Evolutionary conservation across 2,888 invertebrate species (phyloP), one percentile per base, ranked within the genome.

Genomic region (Conistra vaccinii): DNA sequence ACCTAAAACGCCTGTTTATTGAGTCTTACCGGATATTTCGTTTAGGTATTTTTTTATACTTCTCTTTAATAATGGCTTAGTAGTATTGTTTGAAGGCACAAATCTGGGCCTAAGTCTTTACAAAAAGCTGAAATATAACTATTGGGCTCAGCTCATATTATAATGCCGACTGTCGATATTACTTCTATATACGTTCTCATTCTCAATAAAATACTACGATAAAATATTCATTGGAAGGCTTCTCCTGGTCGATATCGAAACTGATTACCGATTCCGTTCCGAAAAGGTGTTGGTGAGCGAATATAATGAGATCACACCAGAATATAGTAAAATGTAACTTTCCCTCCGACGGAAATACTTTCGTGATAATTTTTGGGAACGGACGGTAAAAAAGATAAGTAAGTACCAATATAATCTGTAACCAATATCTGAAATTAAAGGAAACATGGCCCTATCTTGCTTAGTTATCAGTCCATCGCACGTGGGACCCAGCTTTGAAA

Each of bases 1-100:
- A 89, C 89, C 83, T 85, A 76, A 88, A 89, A 88, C 86, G 87
- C 86, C 88, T 85, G 85, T 90, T 88, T 89, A 89, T 90, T 87
- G 86, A 80, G 84, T 76, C 74, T 73, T 74, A 74, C 72, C 60
- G 73, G 85, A 68, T 80, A 79, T 84, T 76, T 75, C 61, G 69
- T 61, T 73, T 69, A 66, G 76, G 29, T 68, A 57, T 73, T 80
- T 73, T 78, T 73, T 53, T 74, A 69, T 71, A 26, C 73, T 78
- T 80, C 48, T 63, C 12, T 76, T 65, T 71, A 62, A 35, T 57
- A 61, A 26, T 23, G 14, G 26, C 29, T 61, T 53, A 58, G 57
- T 58, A 32, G 53, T 71, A 55, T 74, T 70, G 42, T 73, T 84
- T 69, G n/a, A 45, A 71, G 61, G 42, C 48, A n/a, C 42, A 80